Evolutionary conservation across 2,888 invertebrate genomes (phyloP), one percentile per base, ranked within the genome.

Genomic region (Chorisops tibialis): DNA sequence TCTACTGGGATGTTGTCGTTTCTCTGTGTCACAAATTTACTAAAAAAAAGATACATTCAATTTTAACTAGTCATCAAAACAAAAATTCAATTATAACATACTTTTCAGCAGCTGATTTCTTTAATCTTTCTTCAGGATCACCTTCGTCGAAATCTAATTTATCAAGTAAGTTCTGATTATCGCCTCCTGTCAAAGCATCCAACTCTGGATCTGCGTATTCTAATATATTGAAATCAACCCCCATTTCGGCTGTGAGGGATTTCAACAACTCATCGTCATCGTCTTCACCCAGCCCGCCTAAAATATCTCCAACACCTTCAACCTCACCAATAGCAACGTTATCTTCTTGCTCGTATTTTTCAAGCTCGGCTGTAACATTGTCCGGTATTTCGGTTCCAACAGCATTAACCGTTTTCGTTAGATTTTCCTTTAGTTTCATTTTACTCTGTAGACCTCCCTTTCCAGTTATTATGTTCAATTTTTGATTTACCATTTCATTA

Each of bases 181-280:
- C 86, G 1, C 89, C 89, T 63, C 87, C 87, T 65, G 87, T 83
- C 69, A 91, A 83, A 64, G 87, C 87, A 68, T 93, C 93, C 58
- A 95, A 80, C 78, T 95, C 95, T 0, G 96, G 93, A 81, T 96
- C 96, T 0, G 94, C 96, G 76, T 96, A 96, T 77, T 95, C 94
- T 66, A 96, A 79, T 71, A 96, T 94, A 76, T 96, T 96, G 79
- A 96, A 96, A 80, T 95, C 95, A 65, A 91, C 89, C 4, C 93
- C 94, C 82, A 94, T 91, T 79, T 92, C 92, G n/a, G 89, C 91
- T 71, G 82, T 80, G 41, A 85, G 73, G 1, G 84, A 84, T 67
- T 83, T 83, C 22, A 93, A 80, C 43, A 94, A 81, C 71, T 93
- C 93, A 72, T 94, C 94, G 72, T 94, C 94, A 72, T 94, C 94